These are phyloP conservation scores for Picathartes gymnocephalus DNA, from an alignment of 2,113 vertebrate species.

Conservation along the genomic window DNA sequence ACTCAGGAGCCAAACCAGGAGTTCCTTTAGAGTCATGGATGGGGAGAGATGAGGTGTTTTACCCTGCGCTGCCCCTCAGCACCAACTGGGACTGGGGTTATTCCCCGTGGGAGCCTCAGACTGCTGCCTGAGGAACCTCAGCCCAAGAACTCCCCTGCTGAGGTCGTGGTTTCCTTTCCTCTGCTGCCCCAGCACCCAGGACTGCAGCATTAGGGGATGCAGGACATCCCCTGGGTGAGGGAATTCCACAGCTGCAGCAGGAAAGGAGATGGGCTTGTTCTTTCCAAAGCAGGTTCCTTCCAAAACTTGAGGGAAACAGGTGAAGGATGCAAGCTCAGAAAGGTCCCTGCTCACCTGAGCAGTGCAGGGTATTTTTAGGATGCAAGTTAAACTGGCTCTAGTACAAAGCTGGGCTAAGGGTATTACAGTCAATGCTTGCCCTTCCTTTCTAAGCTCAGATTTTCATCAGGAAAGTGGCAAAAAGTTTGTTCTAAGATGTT, in stretches of 20 bases:
- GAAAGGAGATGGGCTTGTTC: background rate
- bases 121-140: background rate
- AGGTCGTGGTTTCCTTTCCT: background rate
- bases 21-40: background rate
- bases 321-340: background rate
- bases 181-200: background rate
- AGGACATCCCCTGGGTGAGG: background rate
- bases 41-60: background rate
- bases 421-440: background rate
- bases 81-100: rapidly evolving
- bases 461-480: background rate
- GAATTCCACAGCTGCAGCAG: background rate
- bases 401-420: background rate
- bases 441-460: background rate
- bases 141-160: background rate
- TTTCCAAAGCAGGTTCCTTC: background rate
- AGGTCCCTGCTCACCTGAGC: background rate
- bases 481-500: background rate
- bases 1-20: background rate
- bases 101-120: background rate
- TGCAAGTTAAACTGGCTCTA: background rate
- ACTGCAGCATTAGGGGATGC: background rate
- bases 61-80: background rate
- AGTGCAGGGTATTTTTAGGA: background rate
- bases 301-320: background rate